Percentiles rank a stretch among this genome's conserved stretches.
Conservation (phyloP, 2,888 invertebrate genomes). For the Gymnocheta viridis region DNA sequence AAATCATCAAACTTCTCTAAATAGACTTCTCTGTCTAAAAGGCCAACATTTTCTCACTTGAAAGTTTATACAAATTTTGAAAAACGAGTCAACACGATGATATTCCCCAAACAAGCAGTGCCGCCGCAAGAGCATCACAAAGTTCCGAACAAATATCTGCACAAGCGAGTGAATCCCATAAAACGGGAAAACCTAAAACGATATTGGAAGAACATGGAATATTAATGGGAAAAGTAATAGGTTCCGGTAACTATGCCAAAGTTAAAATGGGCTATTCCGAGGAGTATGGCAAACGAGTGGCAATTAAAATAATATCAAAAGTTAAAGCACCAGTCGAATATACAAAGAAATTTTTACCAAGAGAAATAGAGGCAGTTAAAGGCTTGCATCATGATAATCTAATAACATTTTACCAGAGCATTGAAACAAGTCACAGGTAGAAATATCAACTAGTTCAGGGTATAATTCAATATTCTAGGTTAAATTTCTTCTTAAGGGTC, state of each 20-base stretch:
- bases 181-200: constrained; percentile 81
- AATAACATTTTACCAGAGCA: constrained; percentile 91
- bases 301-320: constrained; percentile 92
- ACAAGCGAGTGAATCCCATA: constrained; percentile 35
- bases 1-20: not conserved
- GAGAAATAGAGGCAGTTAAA: constrained; percentile 92
- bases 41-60: not conserved
- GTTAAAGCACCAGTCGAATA: constrained; percentile 91
- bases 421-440: constrained; percentile 92
- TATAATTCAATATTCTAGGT: not conserved
- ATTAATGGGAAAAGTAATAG: constrained; percentile 88
- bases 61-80: not conserved
- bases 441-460: not conserved
- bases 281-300: constrained; percentile 88
- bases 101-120: not conserved
- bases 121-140: not conserved
- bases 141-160: constrained; percentile 8
- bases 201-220: constrained; percentile 91
- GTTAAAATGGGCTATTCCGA: constrained; percentile 90
- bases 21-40: not conserved
- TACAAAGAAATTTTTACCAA: constrained; percentile 89
- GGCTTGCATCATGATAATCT: constrained; percentile 90
- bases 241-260: constrained; percentile 91
- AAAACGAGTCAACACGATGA: constrained; percentile 61
- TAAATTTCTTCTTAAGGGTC: constrained; percentile 83